Evolutionary conservation across 2,797 vertebrate species (phyloP), one percentile per base, ranked within the genome.

Genomic region (Mus minutoides): DNA sequence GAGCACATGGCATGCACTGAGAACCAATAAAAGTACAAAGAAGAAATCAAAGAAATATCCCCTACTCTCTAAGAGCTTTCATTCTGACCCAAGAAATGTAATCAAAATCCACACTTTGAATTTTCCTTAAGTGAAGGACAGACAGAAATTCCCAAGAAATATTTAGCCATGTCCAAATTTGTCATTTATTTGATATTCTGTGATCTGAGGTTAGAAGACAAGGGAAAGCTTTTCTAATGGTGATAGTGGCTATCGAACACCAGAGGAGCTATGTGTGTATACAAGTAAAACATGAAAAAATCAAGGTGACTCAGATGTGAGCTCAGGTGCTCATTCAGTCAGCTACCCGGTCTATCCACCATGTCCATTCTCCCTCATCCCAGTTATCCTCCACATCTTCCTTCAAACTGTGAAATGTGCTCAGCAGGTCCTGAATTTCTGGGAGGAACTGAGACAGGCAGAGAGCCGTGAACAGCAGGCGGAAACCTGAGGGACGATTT

Each of bases 311-410:
- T 19, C 21, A 37, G 64, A 26, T 12, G 6, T 40, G n/a, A 79
- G 89, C 54, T 67, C 26, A 29, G 29, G 7, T 46, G 34, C 34
- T 24, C n/a, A 4, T 43, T 52, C 67, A 84, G 69, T 69, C n/a
- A 19, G 17, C 34, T 52, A 2, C n/a, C 34, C 3, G 29, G 8
- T 43, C 13, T 67, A 46, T 26, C 43, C 17, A 9, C 46, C 26
- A 3, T 0, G 0, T 2, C 34, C 58, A 22, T 0, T n/a, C 76
- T 64, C 14, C 14, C 4, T 54, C 46, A 29, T 16, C 34, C 34
- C 14, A 2, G 3, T 22, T 83, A 52, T 6, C 10, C 24, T 85
- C 43, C 54, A 7, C 2, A 21, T 43, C 77, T 93, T 88, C 71
- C 21, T 92, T 78, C 82, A 83, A 60, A 29, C 84, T 76, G 14